phyloP scores from a whole-genome alignment of 2,113 vertebrate genomes.

The Myotis yumanensis region DNA sequence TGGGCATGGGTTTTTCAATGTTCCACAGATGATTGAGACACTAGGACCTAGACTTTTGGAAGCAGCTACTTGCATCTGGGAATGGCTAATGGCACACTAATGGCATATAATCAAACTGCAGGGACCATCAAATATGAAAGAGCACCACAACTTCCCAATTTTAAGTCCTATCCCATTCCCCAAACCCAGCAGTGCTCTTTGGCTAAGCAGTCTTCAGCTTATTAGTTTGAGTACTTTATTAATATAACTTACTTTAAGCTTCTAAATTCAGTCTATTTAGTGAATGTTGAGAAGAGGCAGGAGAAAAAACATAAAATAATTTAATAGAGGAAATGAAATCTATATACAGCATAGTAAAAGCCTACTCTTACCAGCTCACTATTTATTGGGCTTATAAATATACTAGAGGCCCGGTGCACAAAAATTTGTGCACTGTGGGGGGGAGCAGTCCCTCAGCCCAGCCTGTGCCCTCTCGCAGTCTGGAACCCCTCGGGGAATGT shows the following conservation, averaged over 20 bases:
- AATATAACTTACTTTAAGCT: constrained; percentile 17
- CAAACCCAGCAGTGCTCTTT: background rate
- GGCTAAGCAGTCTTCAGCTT: background rate
- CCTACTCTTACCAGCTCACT: background rate
- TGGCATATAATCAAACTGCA: background rate
- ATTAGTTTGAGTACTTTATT: background rate
- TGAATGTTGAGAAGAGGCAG: background rate
- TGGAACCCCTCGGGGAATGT: too few relatives aligned
- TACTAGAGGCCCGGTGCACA: too few relatives aligned
- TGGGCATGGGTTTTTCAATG: background rate
- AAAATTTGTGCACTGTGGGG: too few relatives aligned
- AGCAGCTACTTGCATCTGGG: background rate
- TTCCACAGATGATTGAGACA: background rate
- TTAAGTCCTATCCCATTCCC: background rate
- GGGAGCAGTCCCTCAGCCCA: too few relatives aligned
- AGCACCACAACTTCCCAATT: background rate
- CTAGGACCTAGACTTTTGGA: background rate
- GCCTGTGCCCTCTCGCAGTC: too few relatives aligned
- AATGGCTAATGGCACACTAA: background rate
- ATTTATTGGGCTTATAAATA: constrained; percentile 11
- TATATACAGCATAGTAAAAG: constrained; percentile 31
- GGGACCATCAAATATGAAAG: background rate
- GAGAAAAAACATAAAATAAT: constrained; percentile 46
- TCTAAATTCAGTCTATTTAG: constrained; percentile 34
- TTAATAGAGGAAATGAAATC: constrained; percentile 52